Percentiles rank a stretch among this genome's conserved stretches.
These are phyloP conservation scores for Eupeodes corollae DNA, from an alignment of 1,140 invertebrate species.

Conservation along the genomic window DNA sequence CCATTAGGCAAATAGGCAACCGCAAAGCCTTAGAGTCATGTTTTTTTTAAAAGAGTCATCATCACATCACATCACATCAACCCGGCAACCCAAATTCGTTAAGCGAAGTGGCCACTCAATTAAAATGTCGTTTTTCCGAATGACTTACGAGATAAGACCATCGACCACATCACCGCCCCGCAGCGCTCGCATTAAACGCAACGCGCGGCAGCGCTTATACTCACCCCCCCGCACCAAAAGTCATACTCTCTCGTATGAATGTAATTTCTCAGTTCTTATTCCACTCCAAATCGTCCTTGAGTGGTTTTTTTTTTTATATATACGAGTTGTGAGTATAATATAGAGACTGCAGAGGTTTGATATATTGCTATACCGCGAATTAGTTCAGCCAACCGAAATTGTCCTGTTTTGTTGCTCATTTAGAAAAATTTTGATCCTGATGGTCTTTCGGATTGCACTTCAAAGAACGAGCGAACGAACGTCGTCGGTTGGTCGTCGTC, in stretches of 20 bases:
- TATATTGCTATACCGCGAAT: not conserved
- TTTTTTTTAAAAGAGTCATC: slow-evolving; percentile 5
- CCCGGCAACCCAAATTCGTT: slow-evolving; percentile 3
- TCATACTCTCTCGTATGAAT: not conserved
- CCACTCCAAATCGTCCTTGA: not conserved
- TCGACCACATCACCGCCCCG: not conserved
- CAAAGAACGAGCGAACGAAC: too few relatives aligned
- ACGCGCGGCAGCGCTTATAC: not conserved
- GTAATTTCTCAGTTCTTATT: not conserved
- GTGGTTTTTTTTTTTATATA: not conserved
- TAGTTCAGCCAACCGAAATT: too few relatives aligned
- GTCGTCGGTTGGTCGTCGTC: too few relatives aligned
- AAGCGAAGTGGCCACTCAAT: slow-evolving; percentile 21
- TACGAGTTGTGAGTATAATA: too few relatives aligned
- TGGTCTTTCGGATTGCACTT: too few relatives aligned
- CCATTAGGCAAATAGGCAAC: not conserved
- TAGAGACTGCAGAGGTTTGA: not conserved
- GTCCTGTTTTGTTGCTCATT: too few relatives aligned
- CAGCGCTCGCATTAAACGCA: not conserved
- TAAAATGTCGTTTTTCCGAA: slow-evolving; percentile 31
- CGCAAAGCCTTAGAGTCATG: not conserved
- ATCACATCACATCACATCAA: slow-evolving; percentile 11
- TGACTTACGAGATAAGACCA: slow-evolving; percentile 29
- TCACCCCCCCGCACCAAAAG: not conserved
- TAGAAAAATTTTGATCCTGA: too few relatives aligned